Conservation (phyloP, 2,797 vertebrate species). For the Chelon auratus region DNA sequence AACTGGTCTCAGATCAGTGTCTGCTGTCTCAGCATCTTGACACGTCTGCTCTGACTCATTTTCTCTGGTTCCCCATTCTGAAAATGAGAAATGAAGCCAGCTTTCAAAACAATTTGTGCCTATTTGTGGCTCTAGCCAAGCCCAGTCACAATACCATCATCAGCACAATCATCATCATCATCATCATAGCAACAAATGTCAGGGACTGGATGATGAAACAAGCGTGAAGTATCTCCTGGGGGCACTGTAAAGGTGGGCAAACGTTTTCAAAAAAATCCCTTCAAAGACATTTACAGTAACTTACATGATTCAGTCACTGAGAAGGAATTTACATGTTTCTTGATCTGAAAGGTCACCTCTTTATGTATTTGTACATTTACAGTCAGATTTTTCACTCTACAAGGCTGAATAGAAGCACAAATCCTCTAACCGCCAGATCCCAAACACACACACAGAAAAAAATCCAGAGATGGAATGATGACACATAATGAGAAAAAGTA, state of each 20-base stretch:
- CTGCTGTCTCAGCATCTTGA: constrained; percentile 45
- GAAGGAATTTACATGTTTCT: neutral
- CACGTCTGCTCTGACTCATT: constrained; percentile 70
- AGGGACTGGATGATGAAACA: constrained; percentile 59
- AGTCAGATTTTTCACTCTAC: neutral
- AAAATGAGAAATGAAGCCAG: constrained; percentile 59
- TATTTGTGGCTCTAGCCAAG: constrained; percentile 69
- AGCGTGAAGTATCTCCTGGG: constrained; percentile 4
- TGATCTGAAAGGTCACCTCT: constrained; percentile 14
- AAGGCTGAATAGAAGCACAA: neutral
- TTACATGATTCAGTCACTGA: constrained; percentile 24
- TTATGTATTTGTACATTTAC: neutral
- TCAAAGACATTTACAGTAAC: constrained; percentile 28
- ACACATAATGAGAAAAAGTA: constrained; percentile 43
- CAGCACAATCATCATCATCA: constrained; percentile 29
- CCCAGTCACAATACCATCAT: constrained; percentile 63
- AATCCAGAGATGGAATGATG: constrained; percentile 13
- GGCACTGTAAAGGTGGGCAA: constrained; percentile 9
- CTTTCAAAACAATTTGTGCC: constrained; percentile 61
- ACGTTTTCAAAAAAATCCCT: constrained; percentile 5
- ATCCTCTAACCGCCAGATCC: constrained; percentile 4
- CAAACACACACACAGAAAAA: neutral
- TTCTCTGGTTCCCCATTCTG: constrained; percentile 61
- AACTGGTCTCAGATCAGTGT: constrained; percentile 47
- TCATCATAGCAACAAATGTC: constrained; percentile 55